Evolutionary conservation across 2,888 invertebrate genomes (phyloP).

Genomic region (Cosmorhoe ocellata): DNA sequence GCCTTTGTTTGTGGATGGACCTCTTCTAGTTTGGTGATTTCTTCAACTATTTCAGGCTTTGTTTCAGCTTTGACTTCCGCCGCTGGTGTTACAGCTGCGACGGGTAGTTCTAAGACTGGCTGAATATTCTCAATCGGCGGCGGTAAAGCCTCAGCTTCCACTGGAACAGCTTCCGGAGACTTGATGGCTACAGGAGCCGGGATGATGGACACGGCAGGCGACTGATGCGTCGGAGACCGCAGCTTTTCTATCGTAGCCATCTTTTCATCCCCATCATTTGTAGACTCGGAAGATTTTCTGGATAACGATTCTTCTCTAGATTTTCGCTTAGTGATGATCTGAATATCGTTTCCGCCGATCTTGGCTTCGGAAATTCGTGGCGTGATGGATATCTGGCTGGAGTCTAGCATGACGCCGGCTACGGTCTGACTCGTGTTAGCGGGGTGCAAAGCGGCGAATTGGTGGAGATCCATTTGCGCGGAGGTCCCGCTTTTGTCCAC

Average conservation of each 20-base stretch:
- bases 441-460: constrained; percentile 68
- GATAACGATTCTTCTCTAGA: constrained; percentile 63
- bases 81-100: constrained; percentile 51
- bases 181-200: constrained; percentile 55
- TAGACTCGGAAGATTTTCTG: constrained; percentile 63
- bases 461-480: constrained; percentile 64
- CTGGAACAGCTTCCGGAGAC: constrained; percentile 56
- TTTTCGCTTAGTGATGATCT: constrained; percentile 58
- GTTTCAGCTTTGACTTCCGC: constrained; percentile 24
- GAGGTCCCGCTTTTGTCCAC: constrained; percentile 61
- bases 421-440: constrained; percentile 53
- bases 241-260: constrained; percentile 65
- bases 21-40: constrained; percentile 26
- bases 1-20: constrained; percentile 16
- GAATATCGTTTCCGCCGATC: constrained; percentile 47
- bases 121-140: constrained; percentile 61
- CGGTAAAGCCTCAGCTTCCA: constrained; percentile 61
- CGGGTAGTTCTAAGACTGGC: constrained; percentile 44
- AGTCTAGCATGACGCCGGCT: constrained; percentile 58
- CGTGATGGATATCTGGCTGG: constrained; percentile 71
- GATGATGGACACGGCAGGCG: constrained; percentile 53
- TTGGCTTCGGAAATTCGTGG: constrained; percentile 59
- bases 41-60: constrained; percentile 31
- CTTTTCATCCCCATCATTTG: constrained; percentile 52
- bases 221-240: constrained; percentile 56